These are phyloP conservation scores for Pandion haliaetus DNA, from an alignment of 2,113 vertebrate genomes.

Conservation along the genomic window DNA sequence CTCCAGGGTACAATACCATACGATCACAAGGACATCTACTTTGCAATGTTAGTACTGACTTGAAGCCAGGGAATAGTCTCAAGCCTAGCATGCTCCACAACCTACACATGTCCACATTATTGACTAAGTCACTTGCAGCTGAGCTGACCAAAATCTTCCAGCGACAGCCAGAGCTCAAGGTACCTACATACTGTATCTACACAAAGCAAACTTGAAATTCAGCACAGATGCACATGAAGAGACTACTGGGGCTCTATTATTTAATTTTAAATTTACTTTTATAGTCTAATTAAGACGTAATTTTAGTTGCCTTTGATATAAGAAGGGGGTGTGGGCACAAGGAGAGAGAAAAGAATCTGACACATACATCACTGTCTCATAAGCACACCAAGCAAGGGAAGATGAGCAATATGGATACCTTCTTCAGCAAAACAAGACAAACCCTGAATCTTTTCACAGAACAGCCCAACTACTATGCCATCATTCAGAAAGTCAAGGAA, in stretches of 20 bases:
- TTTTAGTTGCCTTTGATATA: neutral
- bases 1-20: neutral
- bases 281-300: neutral
- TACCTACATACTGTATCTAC: neutral
- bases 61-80: neutral
- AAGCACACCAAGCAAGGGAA: neutral
- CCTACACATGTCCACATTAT: rapidly evolving
- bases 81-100: neutral
- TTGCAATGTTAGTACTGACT: neutral
- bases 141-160: neutral
- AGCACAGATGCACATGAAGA: neutral
- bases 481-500: neutral
- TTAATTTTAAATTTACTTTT: neutral
- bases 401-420: neutral
- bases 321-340: neutral
- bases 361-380: neutral
- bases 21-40: neutral
- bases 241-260: neutral
- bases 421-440: neutral
- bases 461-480: neutral
- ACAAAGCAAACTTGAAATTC: neutral
- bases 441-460: neutral
- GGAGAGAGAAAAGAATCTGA: neutral
- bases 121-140: neutral
- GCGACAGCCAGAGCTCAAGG: neutral